Evolutionary conservation across 2,888 invertebrate species (phyloP).

Genomic region (Pediacus dermestoides): DNA sequence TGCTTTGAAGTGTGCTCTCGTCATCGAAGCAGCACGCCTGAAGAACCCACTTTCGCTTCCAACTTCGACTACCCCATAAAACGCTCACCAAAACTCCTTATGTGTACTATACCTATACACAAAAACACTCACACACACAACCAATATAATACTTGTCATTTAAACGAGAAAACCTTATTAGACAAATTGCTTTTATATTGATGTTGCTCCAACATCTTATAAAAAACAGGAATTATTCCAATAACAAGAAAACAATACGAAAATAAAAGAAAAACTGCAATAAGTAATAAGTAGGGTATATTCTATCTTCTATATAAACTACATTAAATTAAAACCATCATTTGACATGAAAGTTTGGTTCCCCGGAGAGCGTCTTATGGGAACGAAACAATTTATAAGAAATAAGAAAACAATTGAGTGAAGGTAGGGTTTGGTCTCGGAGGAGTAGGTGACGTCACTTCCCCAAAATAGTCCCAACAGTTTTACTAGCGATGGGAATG

Average conservation of each 20-base stretch:
- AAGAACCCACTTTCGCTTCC: constrained; percentile 26
- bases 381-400: constrained; percentile 47
- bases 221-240: too few species aligned
- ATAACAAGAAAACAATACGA: too few species aligned
- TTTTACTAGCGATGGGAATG: constrained; percentile 22
- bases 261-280: constrained; percentile 10
- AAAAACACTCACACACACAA: not conserved
- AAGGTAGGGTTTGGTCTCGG: constrained; percentile 40
- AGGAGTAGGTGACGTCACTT: constrained; percentile 28
- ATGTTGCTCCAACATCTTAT: too few species aligned
- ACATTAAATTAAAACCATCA: constrained; percentile 40
- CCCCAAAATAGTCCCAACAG: too few species aligned
- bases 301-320: too few species aligned
- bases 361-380: constrained; percentile 35
- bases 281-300: constrained; percentile 1
- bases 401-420: constrained; percentile 47
- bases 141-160: not conserved
- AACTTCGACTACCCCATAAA: too few species aligned
- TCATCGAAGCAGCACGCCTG: constrained; percentile 23
- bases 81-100: too few species aligned
- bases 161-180: not conserved
- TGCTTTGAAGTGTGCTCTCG: constrained; percentile 24
- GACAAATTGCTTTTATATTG: too few species aligned
- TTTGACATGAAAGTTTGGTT: constrained; percentile 40
- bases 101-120: too few species aligned